phyloP scores from a whole-genome alignment of 2,888 invertebrate species.

The Parnassius smintheus region DNA sequence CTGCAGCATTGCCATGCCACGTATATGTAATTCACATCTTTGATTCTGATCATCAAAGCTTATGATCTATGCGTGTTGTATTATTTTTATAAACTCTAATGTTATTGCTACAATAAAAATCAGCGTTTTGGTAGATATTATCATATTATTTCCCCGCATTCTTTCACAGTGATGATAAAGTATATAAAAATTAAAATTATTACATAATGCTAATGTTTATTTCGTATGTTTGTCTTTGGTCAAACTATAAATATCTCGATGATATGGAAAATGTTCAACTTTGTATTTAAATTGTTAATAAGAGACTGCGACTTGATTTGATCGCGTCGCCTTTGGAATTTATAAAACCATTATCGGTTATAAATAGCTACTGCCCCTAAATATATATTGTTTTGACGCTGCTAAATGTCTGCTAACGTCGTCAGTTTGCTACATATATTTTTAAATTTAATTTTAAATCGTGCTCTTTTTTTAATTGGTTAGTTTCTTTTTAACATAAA shows the following conservation, averaged over 20 bases:
- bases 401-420: not conserved
- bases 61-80: no score
- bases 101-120: no score
- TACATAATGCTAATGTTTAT: conserved; percentile 1
- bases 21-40: no score
- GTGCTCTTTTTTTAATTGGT: not conserved
- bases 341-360: not conserved
- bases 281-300: conserved; percentile 13
- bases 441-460: no score
- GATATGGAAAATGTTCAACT: not conserved
- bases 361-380: not conserved
- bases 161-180: not conserved
- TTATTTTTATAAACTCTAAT: no score
- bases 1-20: no score
- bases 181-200: conserved; percentile 6
- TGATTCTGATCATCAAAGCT: no score
- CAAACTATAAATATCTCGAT: not conserved
- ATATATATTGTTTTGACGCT: conserved; percentile 1
- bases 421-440: no score
- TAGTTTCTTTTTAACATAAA: not conserved
- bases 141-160: no score
- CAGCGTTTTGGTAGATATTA: no score
- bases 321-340: not conserved
- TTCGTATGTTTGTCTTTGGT: not conserved
- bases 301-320: not conserved